Evolutionary conservation across 1,140 invertebrate species (phyloP).

Genomic region (Cyclargus thomasi): DNA sequence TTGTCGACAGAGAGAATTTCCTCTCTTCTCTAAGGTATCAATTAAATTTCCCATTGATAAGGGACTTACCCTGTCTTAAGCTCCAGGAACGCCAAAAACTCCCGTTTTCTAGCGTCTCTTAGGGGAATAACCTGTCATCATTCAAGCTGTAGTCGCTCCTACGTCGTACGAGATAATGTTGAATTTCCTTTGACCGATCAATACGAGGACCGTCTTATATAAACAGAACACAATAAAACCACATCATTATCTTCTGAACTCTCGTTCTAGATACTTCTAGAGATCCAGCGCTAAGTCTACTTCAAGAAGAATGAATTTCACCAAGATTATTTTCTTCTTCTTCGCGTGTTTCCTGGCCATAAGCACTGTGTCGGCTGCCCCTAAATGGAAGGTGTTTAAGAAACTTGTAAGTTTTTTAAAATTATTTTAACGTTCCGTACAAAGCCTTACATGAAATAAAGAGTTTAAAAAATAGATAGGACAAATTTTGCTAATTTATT

Average conservation of each 20-base stretch:
- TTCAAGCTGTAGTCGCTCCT: too few relatives aligned
- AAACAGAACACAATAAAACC: neutral
- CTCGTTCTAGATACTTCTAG: neutral
- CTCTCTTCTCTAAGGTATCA: too few relatives aligned
- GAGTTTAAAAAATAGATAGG: neutral
- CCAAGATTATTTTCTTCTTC: slow-evolving; percentile 41
- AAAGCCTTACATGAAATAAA: neutral
- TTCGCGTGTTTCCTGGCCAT: slow-evolving; percentile 37
- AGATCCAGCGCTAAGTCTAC: too few relatives aligned
- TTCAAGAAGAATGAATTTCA: slow-evolving; percentile 24
- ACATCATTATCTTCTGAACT: neutral
- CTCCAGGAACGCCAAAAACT: too few relatives aligned
- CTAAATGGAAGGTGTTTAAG: slow-evolving; percentile 46
- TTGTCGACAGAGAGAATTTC: too few relatives aligned
- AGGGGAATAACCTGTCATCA: too few relatives aligned
- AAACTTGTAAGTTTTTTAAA: slow-evolving; percentile 41
- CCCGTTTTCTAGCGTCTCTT: too few relatives aligned
- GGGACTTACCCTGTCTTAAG: too few relatives aligned
- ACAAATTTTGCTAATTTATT: neutral
- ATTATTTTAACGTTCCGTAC: neutral
- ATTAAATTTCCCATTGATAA: too few relatives aligned
- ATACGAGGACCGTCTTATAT: neutral
- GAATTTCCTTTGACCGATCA: neutral
- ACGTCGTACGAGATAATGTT: neutral
- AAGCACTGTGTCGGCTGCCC: slow-evolving; percentile 31